These are phyloP conservation scores for Halocaridina rubra DNA, from an alignment of 2,888 invertebrate species.

Conservation along the genomic window DNA sequence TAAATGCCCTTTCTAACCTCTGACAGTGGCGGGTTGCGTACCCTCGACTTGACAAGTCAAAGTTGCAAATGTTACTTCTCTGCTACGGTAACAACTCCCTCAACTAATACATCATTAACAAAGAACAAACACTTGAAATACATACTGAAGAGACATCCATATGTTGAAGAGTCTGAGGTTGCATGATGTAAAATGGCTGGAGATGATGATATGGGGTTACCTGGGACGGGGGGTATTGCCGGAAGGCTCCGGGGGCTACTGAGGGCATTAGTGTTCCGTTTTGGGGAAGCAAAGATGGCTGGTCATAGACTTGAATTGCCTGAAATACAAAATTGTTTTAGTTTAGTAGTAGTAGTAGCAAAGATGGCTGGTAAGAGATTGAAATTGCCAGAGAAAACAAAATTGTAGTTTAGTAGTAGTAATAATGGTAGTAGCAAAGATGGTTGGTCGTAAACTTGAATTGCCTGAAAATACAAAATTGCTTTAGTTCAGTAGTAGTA, in stretches of 20 bases:
- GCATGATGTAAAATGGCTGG: slow-evolving; percentile 52
- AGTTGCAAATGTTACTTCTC: no score
- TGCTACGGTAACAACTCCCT: no score
- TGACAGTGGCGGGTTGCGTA: no score
- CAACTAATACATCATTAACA: no score
- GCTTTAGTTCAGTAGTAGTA: no score
- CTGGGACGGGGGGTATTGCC: slow-evolving; percentile 50
- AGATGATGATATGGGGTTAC: slow-evolving; percentile 40
- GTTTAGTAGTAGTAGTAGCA: no score
- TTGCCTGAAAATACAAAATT: slow-evolving; percentile 40
- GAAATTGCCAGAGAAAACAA: no score
- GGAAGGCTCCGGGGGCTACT: slow-evolving; percentile 41
- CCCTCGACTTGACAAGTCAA: no score
- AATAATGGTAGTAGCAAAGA: slow-evolving; percentile 31
- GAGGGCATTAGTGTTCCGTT: slow-evolving; percentile 55
- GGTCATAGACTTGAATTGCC: slow-evolving; percentile 56
- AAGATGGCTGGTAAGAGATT: no score
- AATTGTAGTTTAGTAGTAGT: no score
- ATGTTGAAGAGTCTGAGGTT: slow-evolving; percentile 43
- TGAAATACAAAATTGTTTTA: background rate
- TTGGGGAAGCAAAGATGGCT: slow-evolving; percentile 40
- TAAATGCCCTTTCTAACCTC: no score
- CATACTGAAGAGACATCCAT: slow-evolving; percentile 53
- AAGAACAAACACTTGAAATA: no score
- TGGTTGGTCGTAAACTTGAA: slow-evolving; percentile 56